A percentile compares a stretch with the other conserved stretches of the same genome.
These are phyloP conservation scores for Cardiocondyla obscurior DNA, from an alignment of 1,140 invertebrate genomes.

Conservation along the genomic window DNA sequence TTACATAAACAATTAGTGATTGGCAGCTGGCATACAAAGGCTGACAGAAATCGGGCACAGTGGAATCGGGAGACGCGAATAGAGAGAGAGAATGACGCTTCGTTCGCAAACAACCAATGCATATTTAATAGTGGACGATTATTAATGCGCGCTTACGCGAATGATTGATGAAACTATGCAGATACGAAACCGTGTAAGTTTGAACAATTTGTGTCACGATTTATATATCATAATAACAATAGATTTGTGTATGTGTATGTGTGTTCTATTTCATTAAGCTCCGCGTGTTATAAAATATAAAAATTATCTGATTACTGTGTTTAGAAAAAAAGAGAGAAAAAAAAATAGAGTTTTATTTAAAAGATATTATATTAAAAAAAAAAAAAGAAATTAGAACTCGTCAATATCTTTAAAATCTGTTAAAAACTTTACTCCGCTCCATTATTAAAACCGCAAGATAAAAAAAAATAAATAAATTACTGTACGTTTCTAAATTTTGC, in stretches of 20 bases:
- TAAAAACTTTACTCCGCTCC: neutral
- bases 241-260: too few species aligned
- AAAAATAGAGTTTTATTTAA: neutral
- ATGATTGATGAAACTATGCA: constrained; percentile 74
- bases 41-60: constrained; percentile 8
- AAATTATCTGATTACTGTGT: neutral
- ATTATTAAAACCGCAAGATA: neutral
- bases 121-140: constrained; percentile 77
- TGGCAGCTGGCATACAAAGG: constrained; percentile 53
- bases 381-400: neutral
- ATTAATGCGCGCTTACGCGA: constrained; percentile 75
- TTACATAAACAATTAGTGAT: constrained; percentile 64
- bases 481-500: neutral
- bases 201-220: constrained; percentile 56
- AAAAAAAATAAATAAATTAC: neutral
- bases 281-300: neutral
- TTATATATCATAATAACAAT: constrained; percentile 16
- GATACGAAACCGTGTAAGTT: constrained; percentile 26
- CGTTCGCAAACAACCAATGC: constrained; percentile 73
- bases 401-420: neutral
- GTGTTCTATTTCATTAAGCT: constrained; percentile 16
- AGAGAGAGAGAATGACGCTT: constrained; percentile 21
- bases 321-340: neutral
- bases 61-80: neutral
- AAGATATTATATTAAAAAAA: too few species aligned